Conservation (phyloP, 2,113 vertebrate genomes). For the Atrichornis clamosus region DNA sequence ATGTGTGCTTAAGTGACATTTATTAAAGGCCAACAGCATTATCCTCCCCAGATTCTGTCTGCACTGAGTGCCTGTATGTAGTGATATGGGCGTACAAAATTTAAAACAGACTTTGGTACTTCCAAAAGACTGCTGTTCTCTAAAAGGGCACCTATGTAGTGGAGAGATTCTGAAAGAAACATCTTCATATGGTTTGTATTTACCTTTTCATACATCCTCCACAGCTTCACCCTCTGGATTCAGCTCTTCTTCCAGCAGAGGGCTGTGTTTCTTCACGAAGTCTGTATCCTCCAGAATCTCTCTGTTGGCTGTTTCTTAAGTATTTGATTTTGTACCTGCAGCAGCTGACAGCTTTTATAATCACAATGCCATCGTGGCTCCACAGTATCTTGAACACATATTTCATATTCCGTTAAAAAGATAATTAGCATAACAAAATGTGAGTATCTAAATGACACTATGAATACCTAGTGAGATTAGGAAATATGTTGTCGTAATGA, state of each 20-base stretch:
- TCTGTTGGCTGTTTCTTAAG: slow-evolving; percentile 56
- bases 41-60: rapidly evolving
- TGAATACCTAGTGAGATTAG: not conserved
- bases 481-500: not conserved
- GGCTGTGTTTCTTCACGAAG: slow-evolving; percentile 75
- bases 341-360: slow-evolving; percentile 45
- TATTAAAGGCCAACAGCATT: not conserved
- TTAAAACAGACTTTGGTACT: not conserved
- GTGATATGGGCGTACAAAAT: rapidly evolving
- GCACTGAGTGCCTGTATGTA: too few species aligned
- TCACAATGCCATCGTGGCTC: slow-evolving; percentile 76
- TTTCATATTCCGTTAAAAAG: slow-evolving; percentile 72
- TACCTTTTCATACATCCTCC: slow-evolving; percentile 71
- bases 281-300: slow-evolving; percentile 66
- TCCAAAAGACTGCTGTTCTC: not conserved
- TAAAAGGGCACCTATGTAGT: rapidly evolving
- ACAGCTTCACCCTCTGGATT: slow-evolving; percentile 60
- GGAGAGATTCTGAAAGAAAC: not conserved
- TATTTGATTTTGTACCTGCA: slow-evolving; percentile 51
- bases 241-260: slow-evolving; percentile 77
- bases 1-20: not conserved
- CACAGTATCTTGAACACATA: slow-evolving; percentile 63
- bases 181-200: not conserved
- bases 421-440: not conserved
- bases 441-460: not conserved